These are phyloP conservation scores for Stylophora pistillata DNA, from an alignment of 64 coral and sea anemone genomes.

Conservation along the genomic window DNA sequence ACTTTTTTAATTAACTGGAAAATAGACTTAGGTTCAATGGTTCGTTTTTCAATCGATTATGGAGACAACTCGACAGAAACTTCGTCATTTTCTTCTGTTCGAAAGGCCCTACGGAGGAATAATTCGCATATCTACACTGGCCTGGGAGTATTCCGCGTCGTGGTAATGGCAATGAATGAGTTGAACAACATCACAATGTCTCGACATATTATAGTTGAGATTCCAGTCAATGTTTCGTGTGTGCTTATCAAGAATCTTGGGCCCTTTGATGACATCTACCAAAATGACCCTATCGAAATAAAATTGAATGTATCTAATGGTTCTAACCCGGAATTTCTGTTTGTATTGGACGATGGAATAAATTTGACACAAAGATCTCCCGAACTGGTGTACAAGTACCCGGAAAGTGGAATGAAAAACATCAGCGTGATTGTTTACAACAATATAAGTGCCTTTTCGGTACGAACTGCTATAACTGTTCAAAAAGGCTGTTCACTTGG, in stretches of 20 bases:
- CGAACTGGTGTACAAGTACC: conserved; percentile 36
- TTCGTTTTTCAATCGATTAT: conserved; percentile 23
- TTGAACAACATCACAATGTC: conserved; percentile 2
- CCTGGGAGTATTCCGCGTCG: conserved; percentile 26
- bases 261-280: conserved; percentile 43
- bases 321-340: conserved; percentile 34
- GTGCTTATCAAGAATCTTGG: conserved; percentile 19
- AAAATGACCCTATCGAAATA: conserved; percentile 39
- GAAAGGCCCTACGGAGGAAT: background rate
- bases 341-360: conserved; percentile 42
- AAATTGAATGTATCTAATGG: conserved; percentile 34
- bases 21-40: conserved; percentile 39
- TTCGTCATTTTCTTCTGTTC: background rate
- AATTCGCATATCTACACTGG: conserved; percentile 16
- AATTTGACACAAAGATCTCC: conserved; percentile 38
- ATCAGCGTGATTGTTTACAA: conserved; percentile 47
- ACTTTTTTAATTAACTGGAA: conserved; percentile 28
- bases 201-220: conserved; percentile 47
- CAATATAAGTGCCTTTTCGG: conserved; percentile 35
- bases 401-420: background rate
- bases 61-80: conserved; percentile 38
- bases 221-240: conserved; percentile 42
- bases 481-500: conserved; percentile 8
- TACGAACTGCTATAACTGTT: background rate
- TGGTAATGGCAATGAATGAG: conserved; percentile 22